phyloP scores from a whole-genome alignment of 2,113 vertebrate species.

The Chaetorhynchus papuensis region DNA sequence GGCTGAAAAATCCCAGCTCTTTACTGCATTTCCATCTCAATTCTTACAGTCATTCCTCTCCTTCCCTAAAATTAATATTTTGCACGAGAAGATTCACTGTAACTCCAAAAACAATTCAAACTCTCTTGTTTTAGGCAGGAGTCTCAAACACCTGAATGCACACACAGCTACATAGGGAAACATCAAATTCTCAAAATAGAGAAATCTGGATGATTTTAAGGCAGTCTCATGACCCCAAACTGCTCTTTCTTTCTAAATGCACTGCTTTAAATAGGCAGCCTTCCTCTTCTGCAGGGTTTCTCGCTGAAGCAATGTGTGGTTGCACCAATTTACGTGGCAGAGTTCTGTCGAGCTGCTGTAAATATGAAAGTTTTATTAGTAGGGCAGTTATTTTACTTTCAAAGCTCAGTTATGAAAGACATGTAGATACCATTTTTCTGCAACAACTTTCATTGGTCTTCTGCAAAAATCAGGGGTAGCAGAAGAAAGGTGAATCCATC shows the following conservation, averaged over 20 bases:
- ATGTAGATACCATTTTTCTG: neutral
- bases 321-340: neutral
- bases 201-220: neutral
- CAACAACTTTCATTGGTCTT: neutral
- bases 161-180: fast-evolving
- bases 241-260: neutral
- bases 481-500: neutral
- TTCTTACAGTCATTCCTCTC: neutral
- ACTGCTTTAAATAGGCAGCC: neutral
- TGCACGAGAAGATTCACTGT: neutral
- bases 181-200: neutral
- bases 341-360: neutral
- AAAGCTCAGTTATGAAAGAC: neutral
- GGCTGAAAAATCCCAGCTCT: neutral
- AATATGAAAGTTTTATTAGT: neutral
- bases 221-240: neutral
- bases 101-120: neutral
- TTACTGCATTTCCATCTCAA: neutral
- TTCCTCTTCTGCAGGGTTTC: neutral
- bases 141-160: neutral
- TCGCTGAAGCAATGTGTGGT: neutral
- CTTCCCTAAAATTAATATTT: neutral
- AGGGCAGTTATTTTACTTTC: neutral
- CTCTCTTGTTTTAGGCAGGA: neutral
- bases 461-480: neutral